Conservation (phyloP, 2,888 invertebrate genomes). For the Halictus ligatus region DNA sequence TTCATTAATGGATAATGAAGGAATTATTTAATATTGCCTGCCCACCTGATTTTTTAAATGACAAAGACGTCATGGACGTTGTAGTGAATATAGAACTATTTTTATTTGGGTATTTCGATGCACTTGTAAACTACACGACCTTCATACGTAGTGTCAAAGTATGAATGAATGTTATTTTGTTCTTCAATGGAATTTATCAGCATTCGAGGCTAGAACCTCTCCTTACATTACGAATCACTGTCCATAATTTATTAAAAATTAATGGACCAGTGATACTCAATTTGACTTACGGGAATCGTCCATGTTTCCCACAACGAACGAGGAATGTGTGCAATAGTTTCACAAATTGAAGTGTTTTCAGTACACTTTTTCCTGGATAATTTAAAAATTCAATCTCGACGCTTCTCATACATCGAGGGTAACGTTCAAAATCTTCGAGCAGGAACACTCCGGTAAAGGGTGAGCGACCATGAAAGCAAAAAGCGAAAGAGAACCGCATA, state of each 20-base stretch:
- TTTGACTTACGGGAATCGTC: too few species aligned
- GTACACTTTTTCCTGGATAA: neutral
- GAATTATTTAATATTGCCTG: neutral
- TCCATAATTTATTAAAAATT: neutral
- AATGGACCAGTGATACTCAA: neutral
- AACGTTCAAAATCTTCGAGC: neutral
- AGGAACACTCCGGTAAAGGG: neutral
- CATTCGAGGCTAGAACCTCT: neutral
- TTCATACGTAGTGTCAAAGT: neutral
- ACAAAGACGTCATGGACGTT: too few species aligned
- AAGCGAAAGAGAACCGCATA: constrained; percentile 15
- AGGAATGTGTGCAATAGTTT: neutral
- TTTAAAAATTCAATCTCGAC: neutral
- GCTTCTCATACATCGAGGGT: neutral
- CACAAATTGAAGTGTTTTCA: neutral
- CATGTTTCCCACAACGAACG: too few species aligned
- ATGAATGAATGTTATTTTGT: neutral
- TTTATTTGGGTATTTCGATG: too few species aligned
- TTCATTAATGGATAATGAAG: neutral
- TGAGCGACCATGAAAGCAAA: neutral
- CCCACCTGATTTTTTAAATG: too few species aligned
- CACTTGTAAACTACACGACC: too few species aligned
- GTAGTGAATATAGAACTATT: too few species aligned
- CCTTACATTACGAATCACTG: too few species aligned
- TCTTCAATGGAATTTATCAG: too few species aligned